These are phyloP conservation scores for Caenorhabditis doughertyi DNA, from an alignment of 2,888 invertebrate genomes.

Conservation along the genomic window DNA sequence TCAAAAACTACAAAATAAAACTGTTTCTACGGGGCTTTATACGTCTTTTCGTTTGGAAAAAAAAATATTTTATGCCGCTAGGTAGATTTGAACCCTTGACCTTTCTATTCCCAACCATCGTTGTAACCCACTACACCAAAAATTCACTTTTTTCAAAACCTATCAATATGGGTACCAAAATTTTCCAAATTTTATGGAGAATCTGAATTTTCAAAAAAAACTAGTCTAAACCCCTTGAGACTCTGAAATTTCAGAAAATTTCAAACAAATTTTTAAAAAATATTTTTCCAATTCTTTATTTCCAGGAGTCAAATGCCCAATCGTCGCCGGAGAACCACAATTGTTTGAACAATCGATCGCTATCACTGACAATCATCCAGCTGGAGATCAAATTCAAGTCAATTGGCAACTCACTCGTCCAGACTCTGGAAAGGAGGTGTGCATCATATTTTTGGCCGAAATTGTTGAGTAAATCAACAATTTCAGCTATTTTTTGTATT, in stretches of 20 bases:
- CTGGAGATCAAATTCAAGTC: constrained; percentile 69
- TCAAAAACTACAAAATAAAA: too few relatives aligned
- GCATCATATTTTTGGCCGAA: constrained; percentile 77
- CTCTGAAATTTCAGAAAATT: neutral
- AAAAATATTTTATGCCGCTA: neutral
- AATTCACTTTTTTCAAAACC: neutral
- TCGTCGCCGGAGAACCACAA: constrained; percentile 37
- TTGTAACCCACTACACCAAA: neutral
- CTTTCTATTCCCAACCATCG: neutral
- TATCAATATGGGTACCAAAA: neutral
- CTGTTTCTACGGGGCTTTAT: too few relatives aligned
- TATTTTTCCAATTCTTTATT: neutral
- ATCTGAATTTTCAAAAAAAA: too few relatives aligned
- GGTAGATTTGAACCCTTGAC: neutral
- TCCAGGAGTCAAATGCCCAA: constrained; percentile 54
- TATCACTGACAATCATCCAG: constrained; percentile 53
- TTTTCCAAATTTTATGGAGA: neutral
- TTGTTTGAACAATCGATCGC: constrained; percentile 53
- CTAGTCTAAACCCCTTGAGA: neutral
- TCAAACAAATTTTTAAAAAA: too few relatives aligned
- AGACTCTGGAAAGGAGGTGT: constrained; percentile 68
- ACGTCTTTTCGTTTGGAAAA: too few relatives aligned
- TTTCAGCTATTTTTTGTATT: neutral
- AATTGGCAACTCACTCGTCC: constrained; percentile 75
- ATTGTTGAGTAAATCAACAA: constrained; percentile 68